Evolutionary conservation across 2,797 vertebrate genomes (phyloP).

Genomic region (Denticeps clupeoides): DNA sequence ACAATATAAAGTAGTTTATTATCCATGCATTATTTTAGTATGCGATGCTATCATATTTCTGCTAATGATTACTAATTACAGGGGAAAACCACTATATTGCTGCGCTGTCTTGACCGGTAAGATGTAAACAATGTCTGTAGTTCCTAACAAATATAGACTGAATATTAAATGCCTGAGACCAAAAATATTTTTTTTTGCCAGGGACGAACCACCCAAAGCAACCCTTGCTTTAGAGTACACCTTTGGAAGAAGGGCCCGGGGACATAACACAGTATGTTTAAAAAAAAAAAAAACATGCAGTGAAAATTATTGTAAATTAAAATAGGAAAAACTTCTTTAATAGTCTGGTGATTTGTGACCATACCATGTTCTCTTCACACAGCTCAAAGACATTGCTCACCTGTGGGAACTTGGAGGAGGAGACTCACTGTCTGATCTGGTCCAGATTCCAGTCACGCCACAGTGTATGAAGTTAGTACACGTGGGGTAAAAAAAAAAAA

Average conservation of each 20-base stretch:
- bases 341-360: not conserved
- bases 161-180: not conserved
- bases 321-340: not conserved
- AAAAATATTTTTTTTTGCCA: conserved; percentile 30
- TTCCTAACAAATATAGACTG: not conserved
- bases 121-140: conserved; percentile 17
- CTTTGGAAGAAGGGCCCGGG: conserved; percentile 77
- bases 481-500: not conserved
- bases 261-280: conserved; percentile 74
- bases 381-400: conserved; percentile 90
- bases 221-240: conserved; percentile 92
- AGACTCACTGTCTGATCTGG: conserved; percentile 78
- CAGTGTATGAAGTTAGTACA: conserved; percentile 65
- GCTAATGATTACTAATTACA: conserved; percentile 31
- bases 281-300: not conserved
- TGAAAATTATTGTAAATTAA: not conserved
- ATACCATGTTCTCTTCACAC: not conserved
- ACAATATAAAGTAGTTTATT: not conserved
- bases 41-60: not conserved
- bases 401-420: conserved; percentile 95
- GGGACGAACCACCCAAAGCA: conserved; percentile 84
- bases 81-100: conserved; percentile 91
- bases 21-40: not conserved
- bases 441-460: conserved; percentile 74
- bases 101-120: conserved; percentile 87